phyloP scores from a whole-genome alignment of 1,140 invertebrate species.

The Zaprionus africanus region DNA sequence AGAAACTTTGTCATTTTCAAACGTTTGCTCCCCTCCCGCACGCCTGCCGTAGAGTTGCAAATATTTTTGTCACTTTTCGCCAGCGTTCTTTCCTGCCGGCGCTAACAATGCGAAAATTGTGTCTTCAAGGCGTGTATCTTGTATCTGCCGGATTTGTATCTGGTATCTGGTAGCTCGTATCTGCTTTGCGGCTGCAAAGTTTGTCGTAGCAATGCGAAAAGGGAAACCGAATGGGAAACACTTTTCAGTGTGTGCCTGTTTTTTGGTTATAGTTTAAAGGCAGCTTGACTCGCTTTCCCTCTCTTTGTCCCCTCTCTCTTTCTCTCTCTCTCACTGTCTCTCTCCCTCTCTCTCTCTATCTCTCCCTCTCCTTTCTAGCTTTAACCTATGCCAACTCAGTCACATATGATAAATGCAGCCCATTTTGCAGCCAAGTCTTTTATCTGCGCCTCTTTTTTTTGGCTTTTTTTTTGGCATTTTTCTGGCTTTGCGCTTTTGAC shows the following conservation, averaged over 20 bases:
- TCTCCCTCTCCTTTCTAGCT: too few relatives aligned
- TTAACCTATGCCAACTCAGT: neutral
- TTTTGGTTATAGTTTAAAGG: neutral
- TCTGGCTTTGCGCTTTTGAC: slow-evolving; percentile 55
- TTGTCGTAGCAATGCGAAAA: neutral
- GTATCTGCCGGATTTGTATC: slow-evolving; percentile 48
- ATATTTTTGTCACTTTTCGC: slow-evolving; percentile 75
- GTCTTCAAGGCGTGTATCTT: slow-evolving; percentile 64
- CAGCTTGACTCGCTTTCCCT: too few relatives aligned
- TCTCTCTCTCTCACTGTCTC: too few relatives aligned
- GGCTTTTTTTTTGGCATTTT: slow-evolving; percentile 31
- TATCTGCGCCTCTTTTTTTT: slow-evolving; percentile 45
- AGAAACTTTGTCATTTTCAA: slow-evolving; percentile 73
- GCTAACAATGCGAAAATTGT: slow-evolving; percentile 70
- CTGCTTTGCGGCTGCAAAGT: slow-evolving; percentile 44
- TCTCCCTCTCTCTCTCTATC: too few relatives aligned
- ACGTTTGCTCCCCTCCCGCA: slow-evolving; percentile 27
- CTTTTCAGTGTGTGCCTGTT: neutral
- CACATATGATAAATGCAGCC: too few relatives aligned
- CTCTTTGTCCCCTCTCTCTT: too few relatives aligned
- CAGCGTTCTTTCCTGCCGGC: slow-evolving; percentile 54
- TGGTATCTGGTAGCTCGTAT: slow-evolving; percentile 3
- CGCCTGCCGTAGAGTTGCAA: slow-evolving; percentile 26
- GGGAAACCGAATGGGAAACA: neutral
- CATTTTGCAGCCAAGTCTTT: slow-evolving; percentile 13